Evolutionary conservation across 1,140 invertebrate genomes (phyloP), one percentile per base, ranked within the genome.

Genomic region (Apis laboriosa): DNA sequence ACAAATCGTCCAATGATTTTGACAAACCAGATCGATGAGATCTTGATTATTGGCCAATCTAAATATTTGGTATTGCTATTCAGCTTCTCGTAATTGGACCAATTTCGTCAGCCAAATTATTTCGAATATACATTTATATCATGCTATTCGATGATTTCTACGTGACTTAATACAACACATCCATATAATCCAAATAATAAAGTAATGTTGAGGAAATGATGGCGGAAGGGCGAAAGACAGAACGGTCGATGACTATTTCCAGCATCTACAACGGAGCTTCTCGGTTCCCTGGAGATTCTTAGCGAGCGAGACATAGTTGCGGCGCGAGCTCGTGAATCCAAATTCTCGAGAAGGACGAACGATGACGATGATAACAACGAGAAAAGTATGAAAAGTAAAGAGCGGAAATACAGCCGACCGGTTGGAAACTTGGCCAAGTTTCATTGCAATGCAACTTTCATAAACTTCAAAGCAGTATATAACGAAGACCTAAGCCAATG

Each of bases 371-470:
- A 88, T 60, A 78, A 90, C 77, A 70, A 80, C 80, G 49, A 74
- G 84, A 84, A 71, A 72, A 53, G 74, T 55, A 51, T 66, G 34
- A 74, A 86, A 79, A 82, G 79, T 70, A 28, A 56, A 77, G 51
- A 77, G 66, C 74, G 73, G 80, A 86, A 86, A 87, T 85, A 72
- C 80, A 61, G 70, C 34, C 73, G 75, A 51, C 58, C 73, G 80
- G 76, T n/a, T 73, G 61, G 68, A 72, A 83, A 68, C 67, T 28
- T 34, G 79, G 61, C 56, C 80, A 83, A 87, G 64, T 86, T 86
- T 86, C 77, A 70, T 84, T 73, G 84, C 84, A 64, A 86, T 88
- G 87, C 82, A 88, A 88, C 84, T 86, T 88, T 89, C 84, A 88
- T 88, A 86, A 88, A 88, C 84, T 86, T 51, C 63, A 60, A 53